These are phyloP conservation scores for Agrochola circellaris DNA, from an alignment of 2,888 invertebrate genomes.

Conservation along the genomic window DNA sequence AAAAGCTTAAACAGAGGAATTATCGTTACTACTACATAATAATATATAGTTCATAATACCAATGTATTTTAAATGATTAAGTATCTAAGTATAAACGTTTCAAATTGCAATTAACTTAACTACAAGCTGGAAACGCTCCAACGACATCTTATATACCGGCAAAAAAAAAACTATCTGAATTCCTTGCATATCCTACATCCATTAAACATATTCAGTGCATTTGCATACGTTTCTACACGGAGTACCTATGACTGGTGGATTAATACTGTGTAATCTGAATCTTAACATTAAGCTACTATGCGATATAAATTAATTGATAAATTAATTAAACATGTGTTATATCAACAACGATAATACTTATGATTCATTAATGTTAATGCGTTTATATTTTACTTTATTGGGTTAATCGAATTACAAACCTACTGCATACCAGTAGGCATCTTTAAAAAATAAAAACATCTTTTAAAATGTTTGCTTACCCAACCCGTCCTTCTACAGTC, in stretches of 20 bases:
- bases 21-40: neutral
- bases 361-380: conserved; percentile 6
- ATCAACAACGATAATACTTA: conserved; percentile 24
- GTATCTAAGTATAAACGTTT: neutral
- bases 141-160: neutral
- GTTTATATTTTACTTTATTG: conserved; percentile 4
- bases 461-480: conserved; percentile 63
- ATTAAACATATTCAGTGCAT: conserved; percentile 82
- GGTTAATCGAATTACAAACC: neutral
- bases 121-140: neutral
- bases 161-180: conserved; percentile 54
- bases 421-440: neutral
- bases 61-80: neutral
- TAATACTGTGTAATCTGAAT: conserved; percentile 77
- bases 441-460: neutral
- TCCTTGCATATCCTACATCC: conserved; percentile 72
- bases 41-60: neutral
- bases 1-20: neutral
- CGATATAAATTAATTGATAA: conserved; percentile 62
- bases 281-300: conserved; percentile 71
- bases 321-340: conserved; percentile 61
- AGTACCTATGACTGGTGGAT: conserved; percentile 79
- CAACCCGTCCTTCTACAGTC: conserved; percentile 58
- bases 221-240: conserved; percentile 84
- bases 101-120: neutral